A percentile compares a stretch with the other conserved stretches of the same genome.
phyloP scores from a whole-genome alignment of 2,113 vertebrate genomes.

The Brachyhypopomus gauderio region DNA sequence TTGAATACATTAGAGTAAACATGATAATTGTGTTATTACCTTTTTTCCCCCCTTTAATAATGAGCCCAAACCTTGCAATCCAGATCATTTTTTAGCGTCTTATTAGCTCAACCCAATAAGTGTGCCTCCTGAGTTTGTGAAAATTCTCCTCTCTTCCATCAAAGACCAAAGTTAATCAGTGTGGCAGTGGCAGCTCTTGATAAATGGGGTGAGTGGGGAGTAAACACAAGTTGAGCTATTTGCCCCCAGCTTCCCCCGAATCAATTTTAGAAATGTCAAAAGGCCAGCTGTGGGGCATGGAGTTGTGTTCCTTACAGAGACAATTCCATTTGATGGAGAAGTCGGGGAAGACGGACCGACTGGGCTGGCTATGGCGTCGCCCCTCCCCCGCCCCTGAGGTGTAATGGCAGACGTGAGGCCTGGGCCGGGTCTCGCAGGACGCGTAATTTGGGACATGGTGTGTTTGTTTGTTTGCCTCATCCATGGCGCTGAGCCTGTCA shows the following conservation, averaged over 20 bases:
- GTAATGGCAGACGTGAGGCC: conserved; percentile 25
- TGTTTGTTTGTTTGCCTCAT: conserved; percentile 41
- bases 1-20: neutral
- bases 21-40: neutral
- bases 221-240: conserved; percentile 65
- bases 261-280: conserved; percentile 56
- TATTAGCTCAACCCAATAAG: conserved; percentile 2
- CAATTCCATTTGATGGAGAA: conserved; percentile 27
- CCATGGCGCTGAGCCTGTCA: conserved; percentile 40
- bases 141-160: conserved; percentile 59
- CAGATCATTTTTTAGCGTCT: conserved; percentile 6
- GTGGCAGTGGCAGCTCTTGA: conserved; percentile 29
- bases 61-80: conserved; percentile 7
- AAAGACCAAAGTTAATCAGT: conserved; percentile 65
- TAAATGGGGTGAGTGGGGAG: conserved; percentile 54
- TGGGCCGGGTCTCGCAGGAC: conserved; percentile 3
- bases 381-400: conserved; percentile 13
- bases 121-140: conserved; percentile 32
- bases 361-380: conserved; percentile 43
- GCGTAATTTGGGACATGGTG: conserved; percentile 43
- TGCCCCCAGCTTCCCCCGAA: conserved; percentile 42
- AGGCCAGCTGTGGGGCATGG: conserved; percentile 8
- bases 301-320: conserved; percentile 34
- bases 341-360: conserved; percentile 33
- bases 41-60: neutral